Evolutionary conservation across 2,113 vertebrate species (phyloP).

Genomic region (Percopsis transmontana): DNA sequence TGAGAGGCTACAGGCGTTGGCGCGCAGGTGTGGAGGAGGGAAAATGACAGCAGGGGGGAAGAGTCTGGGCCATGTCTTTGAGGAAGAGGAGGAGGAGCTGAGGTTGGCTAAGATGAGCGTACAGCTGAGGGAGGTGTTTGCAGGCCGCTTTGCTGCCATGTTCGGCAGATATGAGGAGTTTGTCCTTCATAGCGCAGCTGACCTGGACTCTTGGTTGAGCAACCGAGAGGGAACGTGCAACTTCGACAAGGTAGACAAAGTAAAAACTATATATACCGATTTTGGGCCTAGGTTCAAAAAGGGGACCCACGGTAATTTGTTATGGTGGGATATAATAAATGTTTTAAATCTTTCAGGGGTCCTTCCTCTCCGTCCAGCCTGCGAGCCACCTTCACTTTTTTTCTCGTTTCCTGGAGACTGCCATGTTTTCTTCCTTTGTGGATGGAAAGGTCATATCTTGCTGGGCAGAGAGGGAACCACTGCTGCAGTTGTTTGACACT

Average conservation of each 20-base stretch:
- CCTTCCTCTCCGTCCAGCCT: constrained; percentile 93
- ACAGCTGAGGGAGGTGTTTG: constrained; percentile 93
- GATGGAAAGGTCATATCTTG: constrained; percentile 96
- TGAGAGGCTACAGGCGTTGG: constrained; percentile 89
- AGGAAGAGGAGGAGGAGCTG: constrained; percentile 85
- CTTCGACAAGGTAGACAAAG: constrained; percentile 91
- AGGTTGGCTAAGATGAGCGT: constrained; percentile 87
- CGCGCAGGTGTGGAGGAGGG: constrained; percentile 73
- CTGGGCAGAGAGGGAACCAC: constrained; percentile 92
- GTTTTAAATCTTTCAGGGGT: constrained; percentile 80
- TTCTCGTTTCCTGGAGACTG: constrained; percentile 95
- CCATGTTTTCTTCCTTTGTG: constrained; percentile 98
- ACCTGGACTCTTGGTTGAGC: constrained; percentile 93
- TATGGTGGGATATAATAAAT: neutral
- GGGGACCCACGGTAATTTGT: neutral
- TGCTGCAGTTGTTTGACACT: constrained; percentile 91
- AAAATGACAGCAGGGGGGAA: constrained; percentile 47
- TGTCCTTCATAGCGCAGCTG: constrained; percentile 88
- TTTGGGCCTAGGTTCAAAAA: too few relatives aligned
- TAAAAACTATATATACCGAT: neutral
- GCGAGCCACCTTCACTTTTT: constrained; percentile 90
- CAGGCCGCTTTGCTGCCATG: constrained; percentile 89
- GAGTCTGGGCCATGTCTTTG: constrained; percentile 64
- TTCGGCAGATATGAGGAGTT: constrained; percentile 94
- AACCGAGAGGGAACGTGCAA: constrained; percentile 93